These are phyloP conservation scores for Edolisoma coerulescens DNA, from an alignment of 2,113 vertebrate genomes.

Conservation along the genomic window DNA sequence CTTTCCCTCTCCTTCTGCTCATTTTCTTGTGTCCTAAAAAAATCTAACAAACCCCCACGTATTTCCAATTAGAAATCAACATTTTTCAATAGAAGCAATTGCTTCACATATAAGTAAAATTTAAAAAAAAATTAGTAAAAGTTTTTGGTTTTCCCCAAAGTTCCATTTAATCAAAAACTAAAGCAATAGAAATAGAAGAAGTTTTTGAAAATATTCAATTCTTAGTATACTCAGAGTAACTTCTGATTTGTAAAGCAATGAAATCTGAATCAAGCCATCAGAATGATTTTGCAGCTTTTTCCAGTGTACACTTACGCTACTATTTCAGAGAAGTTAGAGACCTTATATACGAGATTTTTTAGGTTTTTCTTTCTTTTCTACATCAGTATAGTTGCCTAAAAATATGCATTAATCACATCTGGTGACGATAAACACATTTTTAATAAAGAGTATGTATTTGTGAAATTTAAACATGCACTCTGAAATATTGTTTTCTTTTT, in stretches of 20 bases:
- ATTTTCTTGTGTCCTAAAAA: not conserved
- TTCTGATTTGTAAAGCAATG: not conserved
- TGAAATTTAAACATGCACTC: not conserved
- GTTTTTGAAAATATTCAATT: not conserved
- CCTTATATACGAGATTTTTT: not conserved
- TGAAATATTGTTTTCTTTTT: not conserved
- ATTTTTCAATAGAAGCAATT: not conserved
- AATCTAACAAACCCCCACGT: accelerated
- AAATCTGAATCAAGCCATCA: not conserved
- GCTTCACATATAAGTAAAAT: not conserved
- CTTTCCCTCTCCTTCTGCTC: not conserved
- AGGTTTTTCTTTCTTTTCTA: not conserved
- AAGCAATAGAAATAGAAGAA: not conserved
- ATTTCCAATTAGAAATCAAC: not conserved
- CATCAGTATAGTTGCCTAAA: not conserved
- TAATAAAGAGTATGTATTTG: not conserved
- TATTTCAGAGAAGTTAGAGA: not conserved
- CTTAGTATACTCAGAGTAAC: not conserved
- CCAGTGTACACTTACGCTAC: not conserved
- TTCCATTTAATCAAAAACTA: not conserved
- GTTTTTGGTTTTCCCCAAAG: not conserved
- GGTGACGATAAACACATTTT: not conserved
- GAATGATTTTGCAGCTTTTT: not conserved
- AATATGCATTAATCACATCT: not conserved
- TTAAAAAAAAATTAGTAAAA: not conserved